Evolutionary conservation across 2,113 vertebrate genomes (phyloP), one percentile per base, ranked within the genome.

Genomic region (Xyrauchen texanus): DNA sequence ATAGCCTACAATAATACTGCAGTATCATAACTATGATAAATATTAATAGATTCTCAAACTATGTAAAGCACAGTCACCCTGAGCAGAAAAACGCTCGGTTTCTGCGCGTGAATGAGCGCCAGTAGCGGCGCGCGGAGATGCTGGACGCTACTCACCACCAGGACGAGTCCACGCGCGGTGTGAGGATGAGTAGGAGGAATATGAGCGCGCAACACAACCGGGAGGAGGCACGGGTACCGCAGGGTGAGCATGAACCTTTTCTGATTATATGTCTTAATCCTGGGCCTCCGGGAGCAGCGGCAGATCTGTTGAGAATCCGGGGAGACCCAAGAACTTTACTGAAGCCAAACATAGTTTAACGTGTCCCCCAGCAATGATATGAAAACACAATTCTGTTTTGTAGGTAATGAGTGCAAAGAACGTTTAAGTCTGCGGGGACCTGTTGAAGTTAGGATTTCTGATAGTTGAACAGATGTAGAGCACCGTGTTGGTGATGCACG

Each of bases 131-230:
- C 21, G 21, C 57, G 47, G 58, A n/a, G 82, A 77, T 80, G 65
- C 75, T 77, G 44, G 11, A 57, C 70, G 9, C 8, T 69, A 93
- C 95, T 97, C 86, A 98, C 97, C 97, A 98, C 97, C 97, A 98
- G 66, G 96, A 98, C 64, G 95, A 94, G 82, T 97, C 96, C 77
- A 94, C 95, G 78, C 95, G 91, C 82, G 95, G 96, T 74, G 96
- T 96, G 78, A 97, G 91, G 80, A 94, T 90, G 84, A 98, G 94
- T 85, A 98, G 90, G 74, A 97, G 90, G 83, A 97, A 81, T 84
- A 94, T 83, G 86, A 94, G 91, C 64, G 93, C 92, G 71, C 92
- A 93, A 85, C 88, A 96, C 87, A 94, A 92, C 87, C 93, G 91
- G 55, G 92, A 93, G 66, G 89, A 87, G 86, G 91, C 89, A 76